Evolutionary conservation across 2,113 vertebrate genomes (phyloP), one percentile per base, ranked within the genome.

Genomic region (Sphaerodactylus townsendi): DNA sequence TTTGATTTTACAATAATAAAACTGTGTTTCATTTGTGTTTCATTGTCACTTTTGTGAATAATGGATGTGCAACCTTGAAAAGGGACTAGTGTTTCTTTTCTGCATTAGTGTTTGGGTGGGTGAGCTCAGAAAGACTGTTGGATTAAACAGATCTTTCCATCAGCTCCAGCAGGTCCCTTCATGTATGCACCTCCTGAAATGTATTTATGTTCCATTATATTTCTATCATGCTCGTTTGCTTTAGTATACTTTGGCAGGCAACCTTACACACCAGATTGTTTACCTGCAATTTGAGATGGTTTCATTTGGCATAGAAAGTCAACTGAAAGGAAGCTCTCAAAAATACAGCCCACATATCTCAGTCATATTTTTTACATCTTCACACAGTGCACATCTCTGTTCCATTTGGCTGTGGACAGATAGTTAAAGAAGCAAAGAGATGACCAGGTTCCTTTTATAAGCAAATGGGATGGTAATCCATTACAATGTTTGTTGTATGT

Each of bases 301-400:
- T 48, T 10, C 1, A 0, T 81, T 82, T 10, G 2, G 53, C 23
- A 28, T 28, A 13, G 33, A 59, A 66, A 87, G 66, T 77, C 4
- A 74, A 23, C 28, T 59, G 28, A 82, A 25, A 37, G 56, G 10
- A 74, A 74, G n/a, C 30, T 48, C 33, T 65, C 14, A 74, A 28
- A 2, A 0, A 33, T 59, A 77, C 17, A 79, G 39, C 91, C 30
- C 33, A 71, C 37, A 37, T 86, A 53, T 62, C 44, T 65, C 37
- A 77, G 71, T 62, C 68, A 73, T 28, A 77, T 70, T 85, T n/a
- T 85, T 46, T 28, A 86, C 46, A 46, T 81, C 39, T 39, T 88
- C 1, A 0, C 50, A 62, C 74, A 59, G 1, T 21, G 39, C 82
- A 85, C 39, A 81, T 46, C 72, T 0, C 0, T 23, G 44, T 10